Evolutionary conservation across 2,797 vertebrate genomes (phyloP), one percentile per base, ranked within the genome.

Genomic region (Hydrocynus forskahlii): DNA sequence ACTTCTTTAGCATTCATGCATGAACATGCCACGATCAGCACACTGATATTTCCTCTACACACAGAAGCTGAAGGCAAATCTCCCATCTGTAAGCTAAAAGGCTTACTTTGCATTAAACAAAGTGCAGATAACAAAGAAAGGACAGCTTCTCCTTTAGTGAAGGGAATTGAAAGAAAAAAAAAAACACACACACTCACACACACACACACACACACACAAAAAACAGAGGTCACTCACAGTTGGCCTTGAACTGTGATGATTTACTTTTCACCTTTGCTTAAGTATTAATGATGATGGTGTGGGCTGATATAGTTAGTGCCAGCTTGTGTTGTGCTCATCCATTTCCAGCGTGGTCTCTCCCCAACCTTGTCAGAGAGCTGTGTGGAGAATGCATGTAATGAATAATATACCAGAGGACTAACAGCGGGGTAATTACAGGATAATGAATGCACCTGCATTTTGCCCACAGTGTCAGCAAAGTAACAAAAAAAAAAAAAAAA

Each of bases 361-460:
- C 90, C 89, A 82, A 89, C 85, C 89, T 89, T 92, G 91, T 93
- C 92, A 93, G 89, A 88, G 70, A 79, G 38, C 82, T 77, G 88
- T 79, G 86, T 85, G 86, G 85, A 85, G 83, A 90, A 90, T 75
- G 83, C 88, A 86, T 88, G 89, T 90, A 89, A 93, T 93, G 92
- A 93, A 90, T 94, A 92, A 94, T 92, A 90, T 88, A 92, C 86
- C 90, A 90, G 88, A 87, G 85, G 89, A 92, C 89, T 89, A 93
- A 93, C 93, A 93, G 92, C 90, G 57, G 91, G 93, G 90, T 93
- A 95, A 95, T 94, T 94, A 93, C 88, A 81, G 84, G 85, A 91
- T 94, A 94, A 95, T 94, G 90, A 95, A 94, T 94, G 92, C 90
- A 93, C 92, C 92, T 93, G 91, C 83, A 86, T 92, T 92, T 92